Evolutionary conservation across 2,113 vertebrate genomes (phyloP).

Genomic region (Cnemophilus loriae): DNA sequence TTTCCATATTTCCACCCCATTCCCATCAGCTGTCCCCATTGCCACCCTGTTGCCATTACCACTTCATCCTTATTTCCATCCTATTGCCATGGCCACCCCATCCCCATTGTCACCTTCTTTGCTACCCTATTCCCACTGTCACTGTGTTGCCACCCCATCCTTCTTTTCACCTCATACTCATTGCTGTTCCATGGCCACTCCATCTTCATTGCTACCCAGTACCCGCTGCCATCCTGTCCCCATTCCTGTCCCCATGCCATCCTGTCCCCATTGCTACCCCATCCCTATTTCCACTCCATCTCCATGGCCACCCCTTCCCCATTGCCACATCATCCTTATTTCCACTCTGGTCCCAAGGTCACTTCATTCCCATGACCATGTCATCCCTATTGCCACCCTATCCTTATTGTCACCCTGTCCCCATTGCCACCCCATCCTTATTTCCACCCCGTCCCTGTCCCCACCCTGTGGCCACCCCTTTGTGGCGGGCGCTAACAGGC

Average conservation of each 20-base stretch:
- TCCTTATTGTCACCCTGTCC: neutral
- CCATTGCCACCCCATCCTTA: fast-evolving
- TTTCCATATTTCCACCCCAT: fast-evolving
- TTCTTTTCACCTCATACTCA: neutral
- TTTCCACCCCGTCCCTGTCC: neutral
- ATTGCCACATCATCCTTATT: no score
- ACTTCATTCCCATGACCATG: no score
- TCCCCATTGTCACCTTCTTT: neutral
- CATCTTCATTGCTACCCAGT: fast-evolving
- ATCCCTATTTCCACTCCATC: neutral
- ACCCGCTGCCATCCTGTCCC: neutral
- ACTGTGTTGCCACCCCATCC: neutral
- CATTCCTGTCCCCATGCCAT: neutral
- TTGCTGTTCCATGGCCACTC: fast-evolving
- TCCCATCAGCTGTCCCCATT: fast-evolving
- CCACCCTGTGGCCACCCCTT: slow-evolving; percentile 5
- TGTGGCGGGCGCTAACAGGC: slow-evolving; percentile 50
- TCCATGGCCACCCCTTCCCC: neutral
- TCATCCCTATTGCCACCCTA: no score
- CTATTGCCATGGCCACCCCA: neutral
- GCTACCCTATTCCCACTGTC: neutral
- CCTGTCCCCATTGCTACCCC: neutral
- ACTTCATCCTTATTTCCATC: neutral
- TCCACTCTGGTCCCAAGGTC: no score
- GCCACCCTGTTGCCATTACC: neutral